Percentiles rank a stretch among this genome's conserved stretches.
phyloP scores from a whole-genome alignment of 92 coral and sea anemone species.

The Heliopora coerulea region DNA sequence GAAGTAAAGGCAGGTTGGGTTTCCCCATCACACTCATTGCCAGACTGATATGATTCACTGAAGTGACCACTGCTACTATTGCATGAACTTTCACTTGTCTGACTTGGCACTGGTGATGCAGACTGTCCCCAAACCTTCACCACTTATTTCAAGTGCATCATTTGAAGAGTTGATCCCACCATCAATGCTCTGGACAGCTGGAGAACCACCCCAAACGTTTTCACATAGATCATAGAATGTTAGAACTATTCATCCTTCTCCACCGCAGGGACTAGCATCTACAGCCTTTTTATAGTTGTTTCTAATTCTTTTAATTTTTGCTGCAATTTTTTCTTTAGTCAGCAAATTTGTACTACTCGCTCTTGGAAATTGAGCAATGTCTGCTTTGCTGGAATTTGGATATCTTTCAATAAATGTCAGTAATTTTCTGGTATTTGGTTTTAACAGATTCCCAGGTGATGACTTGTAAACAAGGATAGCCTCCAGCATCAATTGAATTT shows the following conservation, averaged over 20 bases:
- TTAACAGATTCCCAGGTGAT: constrained; percentile 50
- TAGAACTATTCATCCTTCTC: constrained; percentile 49
- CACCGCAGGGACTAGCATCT: constrained; percentile 45
- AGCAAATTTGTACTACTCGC: constrained; percentile 26
- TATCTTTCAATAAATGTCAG: constrained; percentile 40
- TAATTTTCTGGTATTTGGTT: constrained; percentile 39
- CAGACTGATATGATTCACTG: too few relatives aligned
- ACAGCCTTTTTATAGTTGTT: constrained; percentile 48
- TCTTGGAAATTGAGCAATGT: constrained; percentile 37
- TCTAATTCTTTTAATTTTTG: constrained; percentile 45
- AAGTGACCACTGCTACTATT: constrained; percentile 7
- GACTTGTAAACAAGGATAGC: constrained; percentile 35
- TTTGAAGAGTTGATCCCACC: constrained; percentile 37
- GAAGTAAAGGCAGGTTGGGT: constrained; percentile 6
- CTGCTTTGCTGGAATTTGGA: constrained; percentile 30
- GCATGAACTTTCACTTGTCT: not conserved
- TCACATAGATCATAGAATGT: constrained; percentile 45
- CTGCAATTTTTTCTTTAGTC: constrained; percentile 40
- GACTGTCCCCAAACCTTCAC: constrained; percentile 13
- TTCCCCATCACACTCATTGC: constrained; percentile 20
- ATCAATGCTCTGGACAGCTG: constrained; percentile 45
- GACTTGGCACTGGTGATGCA: constrained; percentile 9
- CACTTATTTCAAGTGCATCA: not conserved
- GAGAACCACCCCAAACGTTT: constrained; percentile 51
- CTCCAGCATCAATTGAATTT: constrained; percentile 42